Percentiles rank a stretch among this genome's conserved stretches.
Conservation (phyloP, 2,888 invertebrate genomes). For the Trissonchulus latispiculum region DNA sequence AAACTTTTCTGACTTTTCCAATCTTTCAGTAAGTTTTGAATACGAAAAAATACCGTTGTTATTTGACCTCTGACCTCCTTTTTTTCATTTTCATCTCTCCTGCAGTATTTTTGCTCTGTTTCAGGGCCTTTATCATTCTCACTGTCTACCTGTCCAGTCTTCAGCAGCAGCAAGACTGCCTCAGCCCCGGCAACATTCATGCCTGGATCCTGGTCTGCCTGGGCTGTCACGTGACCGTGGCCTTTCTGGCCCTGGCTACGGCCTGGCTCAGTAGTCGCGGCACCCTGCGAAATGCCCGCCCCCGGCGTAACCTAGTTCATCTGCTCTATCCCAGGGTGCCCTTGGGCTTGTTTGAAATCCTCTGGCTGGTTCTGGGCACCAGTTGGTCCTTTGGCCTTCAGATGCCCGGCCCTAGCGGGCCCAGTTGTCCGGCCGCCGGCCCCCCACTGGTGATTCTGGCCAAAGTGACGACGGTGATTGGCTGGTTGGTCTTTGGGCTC, state of each 20-base stretch:
- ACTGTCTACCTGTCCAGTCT: too few species aligned
- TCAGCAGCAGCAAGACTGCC: too few species aligned
- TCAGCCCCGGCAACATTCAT: constrained; percentile 60
- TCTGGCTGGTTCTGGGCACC: constrained; percentile 67
- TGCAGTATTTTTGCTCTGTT: too few species aligned
- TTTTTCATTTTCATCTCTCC: too few species aligned
- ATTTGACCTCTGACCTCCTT: too few species aligned
- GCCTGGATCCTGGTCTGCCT: constrained; percentile 51
- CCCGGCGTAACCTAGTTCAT: constrained; percentile 61
- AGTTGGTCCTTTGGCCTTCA: too few species aligned
- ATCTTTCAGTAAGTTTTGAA: too few species aligned
- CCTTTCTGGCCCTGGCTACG: constrained; percentile 40
- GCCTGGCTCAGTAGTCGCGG: constrained; percentile 56
- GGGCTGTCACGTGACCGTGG: constrained; percentile 32
- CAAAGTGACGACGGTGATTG: constrained; percentile 64
- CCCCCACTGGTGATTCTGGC: neutral
- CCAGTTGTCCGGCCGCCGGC: neutral
- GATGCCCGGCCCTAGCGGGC: too few species aligned
- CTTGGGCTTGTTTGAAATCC: constrained; percentile 64
- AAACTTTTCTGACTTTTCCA: too few species aligned
- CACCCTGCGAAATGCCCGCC: constrained; percentile 63
- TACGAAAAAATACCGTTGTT: too few species aligned
- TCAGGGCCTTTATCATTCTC: too few species aligned
- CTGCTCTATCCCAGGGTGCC: constrained; percentile 62
- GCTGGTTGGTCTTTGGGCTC: constrained; percentile 69